Conservation (phyloP, 2,888 invertebrate species). For the Adineta ricciae region DNA sequence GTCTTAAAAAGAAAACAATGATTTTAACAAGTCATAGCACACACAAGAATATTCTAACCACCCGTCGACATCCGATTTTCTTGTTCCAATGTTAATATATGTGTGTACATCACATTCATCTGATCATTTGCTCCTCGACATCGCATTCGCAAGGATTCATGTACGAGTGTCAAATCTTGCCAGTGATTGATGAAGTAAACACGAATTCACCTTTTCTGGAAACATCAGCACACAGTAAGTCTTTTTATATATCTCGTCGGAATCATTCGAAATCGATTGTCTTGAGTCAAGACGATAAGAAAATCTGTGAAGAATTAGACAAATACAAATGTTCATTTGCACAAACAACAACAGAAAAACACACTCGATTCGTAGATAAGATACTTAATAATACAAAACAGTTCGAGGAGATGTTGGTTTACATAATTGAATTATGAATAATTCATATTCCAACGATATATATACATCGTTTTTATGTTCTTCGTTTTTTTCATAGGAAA, state of each 20-base stretch:
- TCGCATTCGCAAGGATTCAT: not conserved
- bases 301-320: too few relatives aligned
- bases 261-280: not conserved
- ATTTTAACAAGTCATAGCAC: constrained; percentile 9
- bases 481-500: too few relatives aligned
- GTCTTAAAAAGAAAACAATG: not conserved
- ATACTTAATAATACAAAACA: too few relatives aligned
- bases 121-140: not conserved
- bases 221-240: not conserved
- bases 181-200: not conserved
- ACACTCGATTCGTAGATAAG: too few relatives aligned
- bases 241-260: not conserved
- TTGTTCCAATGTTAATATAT: not conserved
- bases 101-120: not conserved
- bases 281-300: too few relatives aligned
- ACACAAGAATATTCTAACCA: not conserved
- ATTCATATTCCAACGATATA: not conserved
- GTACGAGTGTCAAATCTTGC: not conserved
- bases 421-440: not conserved
- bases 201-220: not conserved
- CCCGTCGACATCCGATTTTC: not conserved
- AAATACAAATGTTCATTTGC: too few relatives aligned
- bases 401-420: not conserved
- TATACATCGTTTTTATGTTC: too few relatives aligned
- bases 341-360: too few relatives aligned